Base-by-base conservation (phyloP, 2,797 vertebrate species). In the Odontamblyopus lacepedii region DNA sequence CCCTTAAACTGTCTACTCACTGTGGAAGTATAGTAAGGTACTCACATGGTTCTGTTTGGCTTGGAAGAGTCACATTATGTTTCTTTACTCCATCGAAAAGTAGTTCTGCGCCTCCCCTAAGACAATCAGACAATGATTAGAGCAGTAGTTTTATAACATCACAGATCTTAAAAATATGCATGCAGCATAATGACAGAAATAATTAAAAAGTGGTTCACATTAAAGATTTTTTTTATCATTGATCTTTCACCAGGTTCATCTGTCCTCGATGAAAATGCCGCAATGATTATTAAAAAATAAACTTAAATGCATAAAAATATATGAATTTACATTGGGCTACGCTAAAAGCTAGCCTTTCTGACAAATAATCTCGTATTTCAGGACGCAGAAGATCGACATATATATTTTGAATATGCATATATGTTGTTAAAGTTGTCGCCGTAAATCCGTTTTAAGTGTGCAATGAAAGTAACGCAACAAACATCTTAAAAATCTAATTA, bases 21-120 rank as follows among this genome's bases (percentile, higher is more conserved):
- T 9, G 2, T 38, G 35, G 35, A 38, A 38, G 35, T 38, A 38
- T 38, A 38, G 1, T 35, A 6, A 2, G 7, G 85, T 95, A 99
- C 97, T 99, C 91, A 99, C 98, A 99, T 73, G 97, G 95, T 67
- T 94, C 92, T 18, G 95, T 86, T 70, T 95, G 96, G 89, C 80
- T 89, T 30, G 97, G 96, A 78, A 99, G 92, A 69, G 93, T 95
- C 93, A 99, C 94, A 32, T 94, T 93, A 90, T 99, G 97, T 69
- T 96, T 92, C 91, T 95, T 98, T 35, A 96, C 84, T 2, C 97
- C 96, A 57, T 94, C 90, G 68, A 99, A 97, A 69, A 99, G 94
- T 78, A 99, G 94, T 79, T 99, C 97, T 0, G 97, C 97, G 75
- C 98, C 97, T 55, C 98, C 98, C 78, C 98, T 98, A 55, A 8